Evolutionary conservation across 2,113 vertebrate genomes (phyloP).

Genomic region (Antennarius striatus): DNA sequence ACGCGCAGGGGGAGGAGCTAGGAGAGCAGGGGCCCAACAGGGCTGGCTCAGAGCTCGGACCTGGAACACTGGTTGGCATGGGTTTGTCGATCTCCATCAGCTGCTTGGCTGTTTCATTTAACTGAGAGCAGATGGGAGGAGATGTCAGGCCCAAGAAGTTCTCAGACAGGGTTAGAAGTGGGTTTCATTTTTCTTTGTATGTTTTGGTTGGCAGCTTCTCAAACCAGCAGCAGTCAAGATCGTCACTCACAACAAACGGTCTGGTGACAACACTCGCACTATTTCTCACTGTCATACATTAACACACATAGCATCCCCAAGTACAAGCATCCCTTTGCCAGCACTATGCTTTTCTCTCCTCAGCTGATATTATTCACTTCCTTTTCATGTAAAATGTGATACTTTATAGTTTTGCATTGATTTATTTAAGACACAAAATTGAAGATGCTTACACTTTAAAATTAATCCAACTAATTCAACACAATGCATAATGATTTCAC

Average conservation of each 20-base stretch:
- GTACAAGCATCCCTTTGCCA: conserved; percentile 10
- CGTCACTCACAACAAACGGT: conserved; percentile 45
- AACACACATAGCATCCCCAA: conserved; percentile 7
- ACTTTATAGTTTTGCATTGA: background rate
- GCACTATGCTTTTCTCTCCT: conserved; percentile 6
- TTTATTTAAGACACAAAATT: background rate
- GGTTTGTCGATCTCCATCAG: conserved; percentile 97
- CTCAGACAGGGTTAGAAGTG: conserved; percentile 20
- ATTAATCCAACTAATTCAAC: background rate
- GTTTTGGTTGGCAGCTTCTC: conserved; percentile 48
- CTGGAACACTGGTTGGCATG: conserved; percentile 68
- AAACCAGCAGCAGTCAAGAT: conserved; percentile 48
- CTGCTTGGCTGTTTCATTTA: conserved; percentile 96
- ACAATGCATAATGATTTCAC: background rate
- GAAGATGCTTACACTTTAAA: background rate
- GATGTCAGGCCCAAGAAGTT: conserved; percentile 32
- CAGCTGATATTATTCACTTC: background rate
- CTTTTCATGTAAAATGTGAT: background rate
- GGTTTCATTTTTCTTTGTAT: conserved; percentile 32
- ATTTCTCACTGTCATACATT: conserved; percentile 14
- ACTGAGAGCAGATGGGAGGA: conserved; percentile 69
- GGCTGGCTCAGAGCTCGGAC: conserved; percentile 78
- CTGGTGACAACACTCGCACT: conserved; percentile 26
- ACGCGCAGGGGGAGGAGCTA: conserved; percentile 65
- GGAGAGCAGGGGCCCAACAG: conserved; percentile 78